These are phyloP conservation scores for Telenomus remus DNA, from an alignment of 1,140 invertebrate genomes.

Conservation along the genomic window DNA sequence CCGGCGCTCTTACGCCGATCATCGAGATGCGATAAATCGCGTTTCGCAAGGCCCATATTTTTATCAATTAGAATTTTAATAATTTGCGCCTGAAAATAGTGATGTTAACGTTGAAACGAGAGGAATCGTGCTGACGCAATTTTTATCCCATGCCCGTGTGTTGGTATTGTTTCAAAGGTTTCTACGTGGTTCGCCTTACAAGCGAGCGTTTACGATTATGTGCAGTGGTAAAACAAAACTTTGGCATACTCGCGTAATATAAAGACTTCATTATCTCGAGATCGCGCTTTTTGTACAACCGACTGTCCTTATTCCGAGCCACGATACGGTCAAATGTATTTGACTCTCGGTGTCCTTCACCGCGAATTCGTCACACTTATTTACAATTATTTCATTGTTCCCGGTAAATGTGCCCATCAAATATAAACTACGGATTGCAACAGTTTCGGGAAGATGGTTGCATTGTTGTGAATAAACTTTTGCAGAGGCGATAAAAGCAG, in stretches of 20 bases:
- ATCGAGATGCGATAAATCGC: conserved; percentile 14
- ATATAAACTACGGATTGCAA: conserved; percentile 16
- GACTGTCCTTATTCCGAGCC: conserved; percentile 34
- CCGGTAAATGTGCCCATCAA: conserved; percentile 36
- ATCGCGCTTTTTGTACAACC: conserved; percentile 28
- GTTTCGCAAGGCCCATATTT: conserved; percentile 18
- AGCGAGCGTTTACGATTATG: conserved; percentile 20
- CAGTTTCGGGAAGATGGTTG: conserved; percentile 25
- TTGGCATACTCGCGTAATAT: conserved; percentile 31
- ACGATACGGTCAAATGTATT: conserved; percentile 47
- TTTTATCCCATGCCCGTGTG: background rate
- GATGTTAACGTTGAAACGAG: background rate
- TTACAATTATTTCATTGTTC: conserved; percentile 52
- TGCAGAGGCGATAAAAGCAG: conserved; percentile 16
- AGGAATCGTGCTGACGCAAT: background rate
- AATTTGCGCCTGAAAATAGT: conserved; percentile 9
- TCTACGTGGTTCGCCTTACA: conserved; percentile 7
- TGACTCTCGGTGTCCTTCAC: conserved; percentile 40
- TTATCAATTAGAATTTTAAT: conserved; percentile 33
- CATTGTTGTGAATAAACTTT: conserved; percentile 12
- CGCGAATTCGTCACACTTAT: conserved; percentile 38
- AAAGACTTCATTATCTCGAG: conserved; percentile 34
- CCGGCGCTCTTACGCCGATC: background rate
- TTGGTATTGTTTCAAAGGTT: background rate
- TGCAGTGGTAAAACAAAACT: conserved; percentile 18